Percentiles rank a stretch among this genome's conserved stretches.
Conservation (phyloP, 2,888 invertebrate species). For the Catocala sponsa region DNA sequence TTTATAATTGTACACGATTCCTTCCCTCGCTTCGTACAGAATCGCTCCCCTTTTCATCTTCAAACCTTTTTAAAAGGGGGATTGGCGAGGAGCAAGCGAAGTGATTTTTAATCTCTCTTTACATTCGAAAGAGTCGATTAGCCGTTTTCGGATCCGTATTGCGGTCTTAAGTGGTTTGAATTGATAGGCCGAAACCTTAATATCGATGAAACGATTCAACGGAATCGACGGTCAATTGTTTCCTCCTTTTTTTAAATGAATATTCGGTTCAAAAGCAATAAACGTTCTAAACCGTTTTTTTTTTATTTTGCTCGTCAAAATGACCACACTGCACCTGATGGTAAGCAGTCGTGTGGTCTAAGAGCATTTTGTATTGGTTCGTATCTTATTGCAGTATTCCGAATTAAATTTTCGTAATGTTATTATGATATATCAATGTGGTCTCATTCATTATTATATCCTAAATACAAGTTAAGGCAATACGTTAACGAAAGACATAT, state of each 20-base stretch:
- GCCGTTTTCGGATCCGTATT: slow-evolving; percentile 37
- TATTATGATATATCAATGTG: too few species aligned
- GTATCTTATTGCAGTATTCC: too few species aligned
- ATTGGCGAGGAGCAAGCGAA: slow-evolving; percentile 60
- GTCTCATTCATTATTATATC: too few species aligned
- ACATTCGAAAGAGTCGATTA: slow-evolving; percentile 66
- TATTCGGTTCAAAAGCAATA: too few species aligned
- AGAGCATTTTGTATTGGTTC: too few species aligned
- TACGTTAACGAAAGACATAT: too few species aligned
- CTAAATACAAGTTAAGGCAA: too few species aligned
- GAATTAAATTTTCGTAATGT: too few species aligned
- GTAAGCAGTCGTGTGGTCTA: too few species aligned
- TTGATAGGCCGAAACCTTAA: slow-evolving; percentile 14
- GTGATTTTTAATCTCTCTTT: slow-evolving; percentile 78
- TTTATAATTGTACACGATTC: slow-evolving; percentile 15
- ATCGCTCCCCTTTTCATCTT: slow-evolving; percentile 58
- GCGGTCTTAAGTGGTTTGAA: slow-evolving; percentile 22
- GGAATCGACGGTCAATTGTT: slow-evolving; percentile 11
- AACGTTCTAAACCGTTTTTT: too few species aligned
- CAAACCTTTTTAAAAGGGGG: slow-evolving; percentile 61
- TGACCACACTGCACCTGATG: too few species aligned
- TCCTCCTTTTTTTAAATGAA: slow-evolving; percentile 4
- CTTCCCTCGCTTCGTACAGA: slow-evolving; percentile 9
- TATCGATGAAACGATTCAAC: slow-evolving; percentile 14
- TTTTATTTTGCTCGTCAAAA: too few species aligned